Base-by-base conservation (phyloP, 53 echinoderm and acorn worm genomes). In the Patiria pectinifera region DNA sequence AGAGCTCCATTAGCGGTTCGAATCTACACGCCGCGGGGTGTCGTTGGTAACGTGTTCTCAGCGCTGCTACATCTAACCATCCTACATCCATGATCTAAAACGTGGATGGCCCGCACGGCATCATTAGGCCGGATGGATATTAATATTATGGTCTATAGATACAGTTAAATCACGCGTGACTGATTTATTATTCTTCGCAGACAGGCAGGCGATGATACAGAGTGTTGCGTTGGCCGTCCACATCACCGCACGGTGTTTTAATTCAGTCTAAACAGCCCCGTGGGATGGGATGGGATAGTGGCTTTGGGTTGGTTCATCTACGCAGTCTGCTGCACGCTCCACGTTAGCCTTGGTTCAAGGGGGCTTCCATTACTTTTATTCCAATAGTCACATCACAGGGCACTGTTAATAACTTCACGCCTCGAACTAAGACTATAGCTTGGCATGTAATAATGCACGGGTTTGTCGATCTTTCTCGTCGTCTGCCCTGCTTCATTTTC, bases 151-250 rank as follows among this genome's bases (percentile, higher is more conserved):
- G 26, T 6, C 35, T 84, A 84, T 84, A 66, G 46, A 84, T 14
- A 66, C 16, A 84, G 84, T 84, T 63, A 62, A 84, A 84, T 84
- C 62, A 84, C 62, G 84, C 59, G 84, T 84, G 66, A 66, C 62
- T 84, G 84, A 84, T 84, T 84, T 66, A 63, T 63, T 63, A 84
- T 82, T 82, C 82, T 82, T 82, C 44, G 82, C 80, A 79, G 46
- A 79, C 45, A 45, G 46, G 80, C 46, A 26, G 25, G 12, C n/a
- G 26, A 19, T 21, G 77, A 12, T 76, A 24, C 19, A n/a, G 15
- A 74, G 24, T n/a, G 74, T n/a, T 74, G 22, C 74, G 24, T 21
- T 72, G 74, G n/a, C 74, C 24, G 10, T n/a, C 8, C 74, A 23
- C 9, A 9, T 16, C 24, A 74, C 70, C 70, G 70, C 21, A 10